phyloP scores from a whole-genome alignment of 2,797 vertebrate genomes.

The Danio choprae region DNA sequence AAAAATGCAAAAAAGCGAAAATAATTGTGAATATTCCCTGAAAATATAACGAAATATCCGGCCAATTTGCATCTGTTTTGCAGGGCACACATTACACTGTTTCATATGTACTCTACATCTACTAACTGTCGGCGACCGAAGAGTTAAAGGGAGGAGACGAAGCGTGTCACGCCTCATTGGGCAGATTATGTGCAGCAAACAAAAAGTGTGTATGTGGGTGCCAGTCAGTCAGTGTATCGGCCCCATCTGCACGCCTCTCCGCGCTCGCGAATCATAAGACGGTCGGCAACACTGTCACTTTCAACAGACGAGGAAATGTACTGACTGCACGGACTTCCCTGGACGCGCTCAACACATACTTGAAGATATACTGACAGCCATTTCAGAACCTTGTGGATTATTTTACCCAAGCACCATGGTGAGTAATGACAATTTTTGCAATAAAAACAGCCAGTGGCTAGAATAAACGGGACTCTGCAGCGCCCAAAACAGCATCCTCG shows the following conservation, averaged over 20 bases:
- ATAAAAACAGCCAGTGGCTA: conserved; percentile 37
- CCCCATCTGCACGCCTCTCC: conserved; percentile 86
- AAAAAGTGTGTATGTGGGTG: conserved; percentile 97
- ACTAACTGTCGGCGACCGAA: conserved; percentile 79
- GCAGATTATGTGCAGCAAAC: conserved; percentile 98
- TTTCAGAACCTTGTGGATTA: conserved; percentile 75
- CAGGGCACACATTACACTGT: conserved; percentile 6
- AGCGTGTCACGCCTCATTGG: conserved; percentile 98
- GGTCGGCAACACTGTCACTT: conserved; percentile 67
- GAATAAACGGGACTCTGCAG: neutral
- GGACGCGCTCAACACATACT: conserved; percentile 35
- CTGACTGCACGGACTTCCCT: conserved; percentile 70
- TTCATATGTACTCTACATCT: conserved; percentile 40
- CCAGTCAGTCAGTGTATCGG: conserved; percentile 90
- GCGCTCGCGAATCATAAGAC: conserved; percentile 61
- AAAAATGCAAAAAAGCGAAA: neutral
- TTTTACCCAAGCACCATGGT: conserved; percentile 50
- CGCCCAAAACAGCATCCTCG: conserved; percentile 40
- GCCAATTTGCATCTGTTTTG: conserved; percentile 19
- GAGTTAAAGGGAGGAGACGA: conserved; percentile 97
- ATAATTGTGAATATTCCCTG: neutral
- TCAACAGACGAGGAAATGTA: conserved; percentile 79
- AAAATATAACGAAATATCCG: neutral
- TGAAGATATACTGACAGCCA: conserved; percentile 52
- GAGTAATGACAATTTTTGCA: conserved; percentile 46